Evolutionary conservation across 1,140 invertebrate species (phyloP).

Genomic region (Phthorimaea operculella): DNA sequence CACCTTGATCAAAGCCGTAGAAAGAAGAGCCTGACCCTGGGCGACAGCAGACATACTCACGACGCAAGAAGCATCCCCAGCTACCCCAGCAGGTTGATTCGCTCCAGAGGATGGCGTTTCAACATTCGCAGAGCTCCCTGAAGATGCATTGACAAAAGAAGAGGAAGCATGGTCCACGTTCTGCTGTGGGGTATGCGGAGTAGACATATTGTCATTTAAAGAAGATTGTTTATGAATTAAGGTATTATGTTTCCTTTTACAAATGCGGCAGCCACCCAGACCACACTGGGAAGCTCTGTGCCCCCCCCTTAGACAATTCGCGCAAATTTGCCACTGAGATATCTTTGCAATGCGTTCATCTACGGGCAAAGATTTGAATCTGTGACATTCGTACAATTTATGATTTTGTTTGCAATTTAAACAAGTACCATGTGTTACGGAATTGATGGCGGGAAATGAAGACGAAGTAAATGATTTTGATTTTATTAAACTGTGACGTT

Average conservation of each 20-base stretch:
- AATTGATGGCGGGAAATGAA: neutral
- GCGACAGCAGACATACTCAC: slow-evolving; percentile 7
- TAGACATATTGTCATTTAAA: neutral
- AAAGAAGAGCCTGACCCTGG: slow-evolving; percentile 6
- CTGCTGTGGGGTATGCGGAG: neutral
- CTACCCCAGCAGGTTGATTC: neutral
- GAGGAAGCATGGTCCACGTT: neutral
- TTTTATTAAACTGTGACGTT: neutral
- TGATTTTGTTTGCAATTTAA: slow-evolving; percentile 7
- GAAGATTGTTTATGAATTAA: slow-evolving; percentile 4
- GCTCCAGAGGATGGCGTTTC: neutral
- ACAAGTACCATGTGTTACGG: neutral
- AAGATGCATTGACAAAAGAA: neutral
- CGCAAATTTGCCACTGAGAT: slow-evolving; percentile 7
- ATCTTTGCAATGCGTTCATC: slow-evolving; percentile 5
- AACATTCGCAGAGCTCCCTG: neutral
- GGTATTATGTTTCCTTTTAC: slow-evolving; percentile 8
- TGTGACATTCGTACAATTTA: slow-evolving; percentile 7
- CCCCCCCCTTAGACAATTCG: slow-evolving; percentile 7
- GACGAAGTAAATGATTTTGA: neutral
- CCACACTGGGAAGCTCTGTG: slow-evolving; percentile 6
- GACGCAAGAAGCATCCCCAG: neutral
- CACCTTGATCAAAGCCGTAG: slow-evolving; percentile 7
- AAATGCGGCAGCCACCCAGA: slow-evolving; percentile 6
- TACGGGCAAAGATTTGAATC: slow-evolving; percentile 9